Percentiles rank a stretch among this genome's conserved stretches.
Conservation (phyloP, 2,888 invertebrate species). For the Thumatha senex region DNA sequence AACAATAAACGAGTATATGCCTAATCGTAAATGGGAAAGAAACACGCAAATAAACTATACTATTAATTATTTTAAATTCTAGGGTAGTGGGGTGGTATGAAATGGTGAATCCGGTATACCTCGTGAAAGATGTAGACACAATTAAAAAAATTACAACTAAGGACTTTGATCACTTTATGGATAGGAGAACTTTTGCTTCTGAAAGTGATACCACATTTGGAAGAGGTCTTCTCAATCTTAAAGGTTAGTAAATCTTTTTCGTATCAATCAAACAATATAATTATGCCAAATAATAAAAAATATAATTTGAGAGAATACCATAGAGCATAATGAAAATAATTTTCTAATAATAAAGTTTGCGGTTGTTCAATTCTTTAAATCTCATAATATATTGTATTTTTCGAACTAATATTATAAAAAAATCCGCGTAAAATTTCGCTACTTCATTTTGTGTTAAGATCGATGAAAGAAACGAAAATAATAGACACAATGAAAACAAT, state of each 20-base stretch:
- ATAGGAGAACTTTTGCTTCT: constrained; percentile 53
- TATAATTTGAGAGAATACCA: too few species aligned
- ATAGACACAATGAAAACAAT: too few species aligned
- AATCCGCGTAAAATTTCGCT: too few species aligned
- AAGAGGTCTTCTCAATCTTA: constrained; percentile 68
- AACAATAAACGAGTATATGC: too few species aligned
- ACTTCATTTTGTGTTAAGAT: too few species aligned
- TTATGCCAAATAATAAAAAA: too few species aligned
- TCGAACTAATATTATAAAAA: too few species aligned
- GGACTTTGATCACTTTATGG: constrained; percentile 78
- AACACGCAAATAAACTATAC: neutral
- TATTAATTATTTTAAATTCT: neutral
- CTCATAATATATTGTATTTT: too few species aligned
- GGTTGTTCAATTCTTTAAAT: too few species aligned
- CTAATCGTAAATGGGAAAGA: neutral
- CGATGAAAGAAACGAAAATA: too few species aligned
- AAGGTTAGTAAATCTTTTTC: constrained; percentile 48
- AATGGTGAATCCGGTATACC: constrained; percentile 24
- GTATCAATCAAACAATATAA: neutral
- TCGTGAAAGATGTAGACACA: constrained; percentile 71
- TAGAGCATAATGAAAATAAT: too few species aligned
- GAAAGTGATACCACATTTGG: constrained; percentile 73
- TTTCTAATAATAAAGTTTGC: too few species aligned
- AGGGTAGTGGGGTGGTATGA: constrained; percentile 26
- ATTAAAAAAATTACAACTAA: constrained; percentile 73